These are phyloP conservation scores for Dipodomys merriami DNA, from an alignment of 2,113 vertebrate genomes.

Conservation along the genomic window DNA sequence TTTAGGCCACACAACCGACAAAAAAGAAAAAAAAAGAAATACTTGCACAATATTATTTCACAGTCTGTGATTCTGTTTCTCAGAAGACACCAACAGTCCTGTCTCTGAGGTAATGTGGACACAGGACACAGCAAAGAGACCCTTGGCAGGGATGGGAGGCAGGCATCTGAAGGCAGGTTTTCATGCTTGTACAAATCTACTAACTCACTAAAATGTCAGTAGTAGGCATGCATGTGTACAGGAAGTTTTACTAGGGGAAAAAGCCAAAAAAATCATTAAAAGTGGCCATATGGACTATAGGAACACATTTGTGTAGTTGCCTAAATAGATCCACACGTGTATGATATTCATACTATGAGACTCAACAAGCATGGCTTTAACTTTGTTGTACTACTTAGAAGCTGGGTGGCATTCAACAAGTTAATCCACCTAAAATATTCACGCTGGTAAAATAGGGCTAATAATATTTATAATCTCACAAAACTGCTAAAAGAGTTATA, in stretches of 20 bases:
- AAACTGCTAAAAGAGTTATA: slow-evolving; percentile 21
- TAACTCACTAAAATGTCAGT: not conserved
- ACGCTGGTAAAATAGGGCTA: slow-evolving; percentile 14
- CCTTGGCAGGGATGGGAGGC: not conserved
- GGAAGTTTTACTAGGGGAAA: slow-evolving; percentile 24
- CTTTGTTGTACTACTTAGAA: slow-evolving; percentile 21
- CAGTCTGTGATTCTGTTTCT: slow-evolving; percentile 22
- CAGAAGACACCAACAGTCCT: slow-evolving; percentile 15
- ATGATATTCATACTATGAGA: too few species aligned
- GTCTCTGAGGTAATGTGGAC: slow-evolving; percentile 11
- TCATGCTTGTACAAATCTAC: not conserved
- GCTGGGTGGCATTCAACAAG: not conserved
- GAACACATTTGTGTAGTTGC: not conserved
- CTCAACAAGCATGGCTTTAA: slow-evolving; percentile 19
- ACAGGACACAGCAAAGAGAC: not conserved
- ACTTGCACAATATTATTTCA: slow-evolving; percentile 8
- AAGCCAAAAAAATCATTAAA: not conserved
- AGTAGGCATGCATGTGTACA: not conserved
- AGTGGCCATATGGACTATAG: not conserved
- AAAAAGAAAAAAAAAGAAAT: not conserved
- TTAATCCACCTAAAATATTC: slow-evolving; percentile 43
- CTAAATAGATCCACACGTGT: not conserved
- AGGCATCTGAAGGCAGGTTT: not conserved
- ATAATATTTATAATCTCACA: not conserved
- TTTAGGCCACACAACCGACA: too few species aligned